These are phyloP conservation scores for Aleiodes leptofemur DNA, from an alignment of 2,888 invertebrate species.

Conservation along the genomic window DNA sequence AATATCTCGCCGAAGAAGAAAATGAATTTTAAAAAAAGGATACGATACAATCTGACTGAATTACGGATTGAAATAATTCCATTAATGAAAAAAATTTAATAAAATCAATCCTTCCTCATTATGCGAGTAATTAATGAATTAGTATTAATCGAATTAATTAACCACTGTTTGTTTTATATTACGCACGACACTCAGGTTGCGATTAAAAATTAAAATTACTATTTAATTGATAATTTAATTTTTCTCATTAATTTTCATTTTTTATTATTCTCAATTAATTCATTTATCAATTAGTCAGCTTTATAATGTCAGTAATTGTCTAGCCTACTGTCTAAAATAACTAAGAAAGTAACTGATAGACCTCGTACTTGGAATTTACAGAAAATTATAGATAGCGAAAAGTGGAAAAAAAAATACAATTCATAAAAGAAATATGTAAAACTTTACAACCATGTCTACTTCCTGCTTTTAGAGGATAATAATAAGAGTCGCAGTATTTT, in stretches of 20 bases:
- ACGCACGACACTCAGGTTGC: not conserved
- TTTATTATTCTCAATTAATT: not conserved
- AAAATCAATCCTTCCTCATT: constrained; percentile 19
- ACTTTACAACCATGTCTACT: constrained; percentile 56
- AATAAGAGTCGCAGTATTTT: constrained; percentile 10
- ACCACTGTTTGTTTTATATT: not conserved
- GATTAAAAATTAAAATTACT: not conserved
- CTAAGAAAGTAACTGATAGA: constrained; percentile 14
- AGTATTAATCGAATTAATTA: constrained; percentile 19
- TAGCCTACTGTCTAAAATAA: constrained; percentile 14
- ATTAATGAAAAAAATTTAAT: not conserved
- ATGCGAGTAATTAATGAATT: not conserved
- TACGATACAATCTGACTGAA: constrained; percentile 31
- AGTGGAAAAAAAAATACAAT: not conserved
- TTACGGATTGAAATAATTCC: constrained; percentile 7
- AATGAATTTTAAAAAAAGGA: constrained; percentile 7
- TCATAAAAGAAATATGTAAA: constrained; percentile 35
- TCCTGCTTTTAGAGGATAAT: constrained; percentile 48
- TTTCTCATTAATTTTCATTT: not conserved
- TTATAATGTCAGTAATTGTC: constrained; percentile 17
- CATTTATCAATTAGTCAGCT: not conserved
- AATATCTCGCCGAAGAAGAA: not conserved
- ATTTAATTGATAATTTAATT: not conserved
- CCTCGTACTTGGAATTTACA: constrained; percentile 9
- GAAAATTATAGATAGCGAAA: not conserved